phyloP scores from a whole-genome alignment of 1,140 invertebrate genomes.

The Lanistes nyassanus region DNA sequence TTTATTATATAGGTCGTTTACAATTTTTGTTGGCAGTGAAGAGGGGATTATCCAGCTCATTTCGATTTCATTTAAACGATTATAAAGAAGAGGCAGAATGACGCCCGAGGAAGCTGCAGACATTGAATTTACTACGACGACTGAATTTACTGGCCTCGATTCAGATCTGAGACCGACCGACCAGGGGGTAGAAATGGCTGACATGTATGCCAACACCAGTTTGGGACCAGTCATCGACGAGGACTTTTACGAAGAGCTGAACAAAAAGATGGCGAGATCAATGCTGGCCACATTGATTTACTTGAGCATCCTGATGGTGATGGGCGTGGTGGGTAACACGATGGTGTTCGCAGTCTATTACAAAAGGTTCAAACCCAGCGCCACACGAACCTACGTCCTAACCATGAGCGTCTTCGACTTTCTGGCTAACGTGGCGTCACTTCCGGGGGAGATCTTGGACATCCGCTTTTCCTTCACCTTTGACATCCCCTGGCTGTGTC shows the following conservation, averaged over 20 bases:
- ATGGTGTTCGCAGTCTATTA: slow-evolving; percentile 41
- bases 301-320: slow-evolving; percentile 41
- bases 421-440: slow-evolving; percentile 43
- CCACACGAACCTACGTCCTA: slow-evolving; percentile 53
- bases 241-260: slow-evolving; percentile 28
- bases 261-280: slow-evolving; percentile 26
- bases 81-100: too few species aligned
- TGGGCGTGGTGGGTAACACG: slow-evolving; percentile 47
- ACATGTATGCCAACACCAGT: too few species aligned
- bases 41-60: too few species aligned
- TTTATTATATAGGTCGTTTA: too few species aligned
- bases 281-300: slow-evolving; percentile 34
- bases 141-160: too few species aligned
- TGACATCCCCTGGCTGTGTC: slow-evolving; percentile 32
- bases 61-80: too few species aligned
- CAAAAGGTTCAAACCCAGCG: slow-evolving; percentile 38
- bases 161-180: too few species aligned
- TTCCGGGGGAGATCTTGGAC: slow-evolving; percentile 59
- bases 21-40: too few species aligned
- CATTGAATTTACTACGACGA: too few species aligned
- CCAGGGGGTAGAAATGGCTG: too few species aligned
- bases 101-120: too few species aligned
- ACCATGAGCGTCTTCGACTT: slow-evolving; percentile 54
- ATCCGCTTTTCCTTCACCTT: slow-evolving; percentile 44
- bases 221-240: too few species aligned